Base-by-base conservation (phyloP, 1,140 invertebrate species). In the Drosophila sucinea region DNA sequence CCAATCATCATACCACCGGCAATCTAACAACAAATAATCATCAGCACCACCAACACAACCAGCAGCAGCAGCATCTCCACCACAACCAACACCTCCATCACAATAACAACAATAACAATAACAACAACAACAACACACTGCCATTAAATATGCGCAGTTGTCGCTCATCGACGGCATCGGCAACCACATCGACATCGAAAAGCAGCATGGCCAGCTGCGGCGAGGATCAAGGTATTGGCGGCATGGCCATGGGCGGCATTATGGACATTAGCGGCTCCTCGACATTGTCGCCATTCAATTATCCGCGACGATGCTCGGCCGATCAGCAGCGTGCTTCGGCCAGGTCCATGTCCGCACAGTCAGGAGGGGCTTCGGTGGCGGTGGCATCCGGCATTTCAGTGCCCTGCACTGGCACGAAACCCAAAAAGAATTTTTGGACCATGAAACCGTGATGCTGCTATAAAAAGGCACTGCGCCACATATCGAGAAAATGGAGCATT, bases 401-500 rank as follows among this genome's bases (percentile, higher is more conserved):
- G 7, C 74, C 87, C 57, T 51, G 23, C 23, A 91, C 90, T 23
- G 89, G 86, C 54, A 66, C 91, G 72, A 91, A 92, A 90, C 86
- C 83, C 73, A 92, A 90, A 64, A 92, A 91, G 75, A 91, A 86
- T 57, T 92, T 92, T 68, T 92, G 86, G 91, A 89, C 90, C 69
- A 89, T 90, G 85, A 91, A 92, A 86, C 86, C 90, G 86, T 92
- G 90, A 92, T 91, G 86, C 90, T 91, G 86, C 90, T 91, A 86
- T 71, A 91, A 80, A 90, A 87, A 71, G 70, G 90, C 81, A 41
- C 67, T 91, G 81, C 82, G 86, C 75, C 83, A 90, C 65, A 77
- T 91, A 75, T 90, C 74, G 78, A 90, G 85, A 58, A 91, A 90
- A 79, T 90, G 83, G 90, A 91, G 77, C 81, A 86, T 91, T 89